These are phyloP conservation scores for Volucella bombylans DNA, from an alignment of 2,888 invertebrate genomes.

Conservation along the genomic window DNA sequence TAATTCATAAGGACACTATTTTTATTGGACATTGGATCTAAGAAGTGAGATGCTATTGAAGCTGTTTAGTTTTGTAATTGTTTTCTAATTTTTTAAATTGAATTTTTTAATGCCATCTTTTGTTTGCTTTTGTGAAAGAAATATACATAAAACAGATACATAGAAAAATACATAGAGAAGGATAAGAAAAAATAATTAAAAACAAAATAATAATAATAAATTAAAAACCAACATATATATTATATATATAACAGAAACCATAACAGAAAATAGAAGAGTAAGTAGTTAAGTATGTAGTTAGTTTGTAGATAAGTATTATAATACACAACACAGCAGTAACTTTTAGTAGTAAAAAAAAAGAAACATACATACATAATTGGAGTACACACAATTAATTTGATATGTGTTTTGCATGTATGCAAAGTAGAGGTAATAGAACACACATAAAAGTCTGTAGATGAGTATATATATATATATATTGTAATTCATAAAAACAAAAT, in stretches of 20 bases:
- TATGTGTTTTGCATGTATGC: slow-evolving; percentile 70
- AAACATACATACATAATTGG: slow-evolving; percentile 61
- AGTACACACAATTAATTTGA: slow-evolving; percentile 70
- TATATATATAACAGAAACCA: slow-evolving; percentile 58
- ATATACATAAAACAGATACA: slow-evolving; percentile 55
- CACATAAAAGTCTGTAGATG: slow-evolving; percentile 66
- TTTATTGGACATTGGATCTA: slow-evolving; percentile 57
- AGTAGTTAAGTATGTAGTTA: slow-evolving; percentile 72
- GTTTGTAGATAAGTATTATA: slow-evolving; percentile 69
- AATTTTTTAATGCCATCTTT: slow-evolving; percentile 13
- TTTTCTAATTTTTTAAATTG: slow-evolving; percentile 27
- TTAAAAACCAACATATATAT: slow-evolving; percentile 65
- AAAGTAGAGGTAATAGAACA: slow-evolving; percentile 67
- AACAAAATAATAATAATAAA: too few relatives aligned
- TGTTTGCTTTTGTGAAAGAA: slow-evolving; percentile 59
- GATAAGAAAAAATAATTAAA: slow-evolving; percentile 34
- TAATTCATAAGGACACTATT: slow-evolving; percentile 67
- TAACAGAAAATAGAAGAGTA: slow-evolving; percentile 45
- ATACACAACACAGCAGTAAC: slow-evolving; percentile 64
- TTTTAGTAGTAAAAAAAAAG: slow-evolving; percentile 54
- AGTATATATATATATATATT: slow-evolving; percentile 58
- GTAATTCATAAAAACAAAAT: slow-evolving; percentile 66
- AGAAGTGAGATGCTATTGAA: slow-evolving; percentile 53
- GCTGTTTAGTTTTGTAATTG: slow-evolving; percentile 49
- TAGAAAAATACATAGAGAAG: slow-evolving; percentile 64